phyloP scores from a whole-genome alignment of 2,888 invertebrate genomes.

The Oegoconia quadripuncta region DNA sequence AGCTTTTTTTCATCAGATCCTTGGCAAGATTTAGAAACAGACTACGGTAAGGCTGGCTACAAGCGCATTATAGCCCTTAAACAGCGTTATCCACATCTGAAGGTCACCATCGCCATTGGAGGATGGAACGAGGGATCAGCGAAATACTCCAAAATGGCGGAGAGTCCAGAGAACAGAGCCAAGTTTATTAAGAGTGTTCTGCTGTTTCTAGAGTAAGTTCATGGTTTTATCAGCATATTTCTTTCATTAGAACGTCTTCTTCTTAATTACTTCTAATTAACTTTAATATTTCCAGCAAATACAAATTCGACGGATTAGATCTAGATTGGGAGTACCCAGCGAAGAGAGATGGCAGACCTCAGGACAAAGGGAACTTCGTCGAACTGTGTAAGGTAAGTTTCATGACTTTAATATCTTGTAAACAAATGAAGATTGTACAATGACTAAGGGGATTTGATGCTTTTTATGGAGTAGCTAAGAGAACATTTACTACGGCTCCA shows the following conservation, averaged over 20 bases:
- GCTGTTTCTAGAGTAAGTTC: slow-evolving; percentile 81
- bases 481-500: no score
- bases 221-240: not conserved
- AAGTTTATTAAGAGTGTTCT: slow-evolving; percentile 85
- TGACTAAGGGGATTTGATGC: no score
- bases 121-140: slow-evolving; percentile 95
- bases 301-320: slow-evolving; percentile 88
- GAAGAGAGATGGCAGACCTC: slow-evolving; percentile 84
- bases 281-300: slow-evolving; percentile 79
- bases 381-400: slow-evolving; percentile 83
- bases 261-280: no score
- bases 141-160: slow-evolving; percentile 84
- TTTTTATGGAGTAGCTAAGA: no score
- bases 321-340: slow-evolving; percentile 93
- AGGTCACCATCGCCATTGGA: slow-evolving; percentile 89
- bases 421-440: no score
- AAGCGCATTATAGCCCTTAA: slow-evolving; percentile 83
- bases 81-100: slow-evolving; percentile 83
- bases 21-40: slow-evolving; percentile 87
- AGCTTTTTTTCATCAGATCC: slow-evolving; percentile 77
- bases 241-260: slow-evolving; percentile 10
- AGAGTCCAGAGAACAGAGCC: slow-evolving; percentile 79
- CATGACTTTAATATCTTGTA: no score
- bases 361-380: slow-evolving; percentile 88
- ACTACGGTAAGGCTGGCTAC: slow-evolving; percentile 86